Conservation (phyloP, 1,140 invertebrate species). For the Macrobrachium nipponense region DNA sequence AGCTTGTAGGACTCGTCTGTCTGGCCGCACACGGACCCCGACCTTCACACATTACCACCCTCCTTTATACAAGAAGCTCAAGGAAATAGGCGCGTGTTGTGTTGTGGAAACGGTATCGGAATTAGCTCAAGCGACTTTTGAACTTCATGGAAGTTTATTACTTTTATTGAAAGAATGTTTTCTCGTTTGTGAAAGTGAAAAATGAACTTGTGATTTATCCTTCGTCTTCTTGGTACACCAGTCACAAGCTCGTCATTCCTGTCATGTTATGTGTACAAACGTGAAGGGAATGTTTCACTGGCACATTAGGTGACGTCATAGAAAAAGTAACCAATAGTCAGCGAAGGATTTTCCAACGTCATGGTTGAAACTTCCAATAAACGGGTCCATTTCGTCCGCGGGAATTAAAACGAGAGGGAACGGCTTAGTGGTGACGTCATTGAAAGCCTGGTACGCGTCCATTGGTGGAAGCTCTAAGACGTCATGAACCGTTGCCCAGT, state of each 20-base stretch:
- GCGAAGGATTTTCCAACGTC: too few species aligned
- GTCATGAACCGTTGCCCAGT: background rate
- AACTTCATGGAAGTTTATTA: too few species aligned
- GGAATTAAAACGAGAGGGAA: background rate
- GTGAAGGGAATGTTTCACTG: too few species aligned
- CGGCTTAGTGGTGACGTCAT: background rate
- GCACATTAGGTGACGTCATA: too few species aligned
- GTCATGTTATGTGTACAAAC: too few species aligned
- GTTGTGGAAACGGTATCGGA: background rate
- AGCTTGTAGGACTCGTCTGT: background rate
- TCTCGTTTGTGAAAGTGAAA: too few species aligned
- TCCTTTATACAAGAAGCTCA: background rate
- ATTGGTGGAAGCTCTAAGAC: conserved; percentile 3
- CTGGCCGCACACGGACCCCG: background rate
- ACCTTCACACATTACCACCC: conserved; percentile 4
- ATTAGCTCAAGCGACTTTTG: background rate
- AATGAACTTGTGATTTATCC: too few species aligned
- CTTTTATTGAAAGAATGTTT: too few species aligned
- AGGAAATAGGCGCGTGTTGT: background rate
- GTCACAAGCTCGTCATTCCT: too few species aligned
- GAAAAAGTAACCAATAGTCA: too few species aligned
- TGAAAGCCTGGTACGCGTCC: background rate
- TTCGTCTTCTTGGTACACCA: too few species aligned
- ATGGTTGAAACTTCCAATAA: too few species aligned
- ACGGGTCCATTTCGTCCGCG: background rate